These are phyloP conservation scores for Torymus tubicola DNA, from an alignment of 2,888 invertebrate species.

Conservation along the genomic window DNA sequence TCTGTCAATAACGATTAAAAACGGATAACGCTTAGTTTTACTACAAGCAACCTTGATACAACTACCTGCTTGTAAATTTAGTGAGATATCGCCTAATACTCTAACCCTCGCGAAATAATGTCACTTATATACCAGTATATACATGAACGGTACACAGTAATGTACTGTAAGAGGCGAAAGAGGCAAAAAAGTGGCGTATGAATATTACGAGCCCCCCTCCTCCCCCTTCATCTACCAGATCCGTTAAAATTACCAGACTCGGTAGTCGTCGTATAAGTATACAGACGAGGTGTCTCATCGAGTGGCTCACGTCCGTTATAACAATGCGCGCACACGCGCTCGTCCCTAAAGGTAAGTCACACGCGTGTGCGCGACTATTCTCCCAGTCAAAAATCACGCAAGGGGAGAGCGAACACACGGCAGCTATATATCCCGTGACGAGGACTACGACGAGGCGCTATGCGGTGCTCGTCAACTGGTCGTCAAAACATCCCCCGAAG, in stretches of 20 bases:
- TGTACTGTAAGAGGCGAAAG: not conserved
- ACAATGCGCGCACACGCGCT: not conserved
- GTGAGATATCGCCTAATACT: no score
- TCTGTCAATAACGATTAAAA: no score
- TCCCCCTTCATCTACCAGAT: not conserved
- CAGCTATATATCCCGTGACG: no score
- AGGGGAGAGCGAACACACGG: not conserved
- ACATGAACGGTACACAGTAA: not conserved
- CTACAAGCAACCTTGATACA: no score
- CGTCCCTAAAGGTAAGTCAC: not conserved
- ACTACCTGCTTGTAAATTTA: no score
- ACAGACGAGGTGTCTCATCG: constrained; percentile 10
- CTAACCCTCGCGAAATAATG: not conserved
- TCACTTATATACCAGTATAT: not conserved
- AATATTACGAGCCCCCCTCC: not conserved
- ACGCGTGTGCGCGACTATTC: not conserved
- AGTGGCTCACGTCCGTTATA: constrained; percentile 35
- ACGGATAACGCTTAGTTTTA: no score
- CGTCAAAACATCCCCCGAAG: constrained; percentile 75
- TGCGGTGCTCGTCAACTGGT: constrained; percentile 70
- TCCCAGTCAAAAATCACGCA: not conserved
- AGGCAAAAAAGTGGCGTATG: not conserved
- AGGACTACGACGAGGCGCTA: not conserved
- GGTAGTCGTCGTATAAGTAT: constrained; percentile 1
- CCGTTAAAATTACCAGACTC: constrained; percentile 36